These are phyloP conservation scores for Vimba vimba DNA, from an alignment of 2,113 vertebrate genomes.

Conservation along the genomic window DNA sequence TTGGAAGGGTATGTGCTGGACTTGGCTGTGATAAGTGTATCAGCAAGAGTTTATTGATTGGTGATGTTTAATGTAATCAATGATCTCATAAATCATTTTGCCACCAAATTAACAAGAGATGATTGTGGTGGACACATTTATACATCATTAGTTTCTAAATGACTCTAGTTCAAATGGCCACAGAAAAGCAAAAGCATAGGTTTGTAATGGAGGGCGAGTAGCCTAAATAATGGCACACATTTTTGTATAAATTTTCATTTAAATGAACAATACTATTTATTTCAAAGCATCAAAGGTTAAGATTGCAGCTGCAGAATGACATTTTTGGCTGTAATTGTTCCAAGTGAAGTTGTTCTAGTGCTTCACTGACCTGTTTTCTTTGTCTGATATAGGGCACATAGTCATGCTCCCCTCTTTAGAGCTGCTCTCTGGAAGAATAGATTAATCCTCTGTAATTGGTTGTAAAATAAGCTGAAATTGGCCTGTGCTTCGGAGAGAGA, in stretches of 20 bases:
- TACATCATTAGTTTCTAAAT: background rate
- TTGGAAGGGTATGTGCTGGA: background rate
- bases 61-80: constrained; percentile 11
- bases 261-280: background rate
- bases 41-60: constrained; percentile 24
- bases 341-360: background rate
- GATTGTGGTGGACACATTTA: background rate
- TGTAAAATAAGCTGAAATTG: constrained; percentile 58
- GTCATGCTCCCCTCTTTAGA: constrained; percentile 47
- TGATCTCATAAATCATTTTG: constrained; percentile 9
- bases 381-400: constrained; percentile 35
- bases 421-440: constrained; percentile 32
- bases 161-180: background rate
- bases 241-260: background rate
- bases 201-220: background rate
- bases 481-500: constrained; percentile 49
- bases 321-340: background rate
- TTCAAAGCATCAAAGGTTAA: background rate
- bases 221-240: background rate
- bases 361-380: constrained; percentile 16
- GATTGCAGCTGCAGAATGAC: background rate
- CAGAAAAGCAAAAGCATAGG: background rate
- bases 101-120: constrained; percentile 13
- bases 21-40: constrained; percentile 14
- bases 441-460: constrained; percentile 59